Base-by-base conservation (phyloP, 2,888 invertebrate species). In the Agelastica alni region DNA sequence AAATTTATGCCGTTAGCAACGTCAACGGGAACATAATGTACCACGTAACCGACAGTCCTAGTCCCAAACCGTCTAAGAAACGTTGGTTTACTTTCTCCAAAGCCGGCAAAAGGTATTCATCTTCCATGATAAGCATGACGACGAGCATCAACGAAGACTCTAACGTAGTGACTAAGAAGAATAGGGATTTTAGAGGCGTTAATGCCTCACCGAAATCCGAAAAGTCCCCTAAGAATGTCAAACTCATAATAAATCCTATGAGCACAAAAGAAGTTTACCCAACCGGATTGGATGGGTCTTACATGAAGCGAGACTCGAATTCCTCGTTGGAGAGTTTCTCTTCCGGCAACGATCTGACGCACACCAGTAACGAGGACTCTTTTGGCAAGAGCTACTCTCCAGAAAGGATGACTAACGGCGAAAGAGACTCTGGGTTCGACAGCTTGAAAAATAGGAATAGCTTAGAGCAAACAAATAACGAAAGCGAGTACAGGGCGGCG, bases 1-100 rank as follows among this genome's bases (percentile, higher is more conserved):
- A 87, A 68, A 87, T 92, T 9, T 91, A 88, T 68, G 91, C 91
- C 1, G 89, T 92, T 34, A 91, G 91, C 68, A 89, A 87, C 36
- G 88, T 89, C 18, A 88, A 88, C 64, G 91, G 91, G 1, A 89
- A 89, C 64, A 85, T 92, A 3, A 85, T 83, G 66, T 85, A 84
- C 66, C 84, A 85, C 58, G 80, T 83, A 1, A 80, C 81, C 16
- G 76, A 75, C 30, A 68, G 71, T 13, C 72, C 73, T 1, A 77
- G 67, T 46, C 70, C 70, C 5, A 77, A 76, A 64, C 74, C 75
- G 0, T 61, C 67, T 2, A 77, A 76, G 53, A 72, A 72, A 52
- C 72, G 72, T 53, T 76, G 76, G 74, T 77, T 75, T 58, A 63
- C 72, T 9, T 77, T 77, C 58, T 72, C 75, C 3, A 75, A 75